A percentile compares a stretch with the other conserved stretches of the same genome.
Evolutionary conservation across 2,797 vertebrate species (phyloP).

Genomic region (Prunella strophiata): DNA sequence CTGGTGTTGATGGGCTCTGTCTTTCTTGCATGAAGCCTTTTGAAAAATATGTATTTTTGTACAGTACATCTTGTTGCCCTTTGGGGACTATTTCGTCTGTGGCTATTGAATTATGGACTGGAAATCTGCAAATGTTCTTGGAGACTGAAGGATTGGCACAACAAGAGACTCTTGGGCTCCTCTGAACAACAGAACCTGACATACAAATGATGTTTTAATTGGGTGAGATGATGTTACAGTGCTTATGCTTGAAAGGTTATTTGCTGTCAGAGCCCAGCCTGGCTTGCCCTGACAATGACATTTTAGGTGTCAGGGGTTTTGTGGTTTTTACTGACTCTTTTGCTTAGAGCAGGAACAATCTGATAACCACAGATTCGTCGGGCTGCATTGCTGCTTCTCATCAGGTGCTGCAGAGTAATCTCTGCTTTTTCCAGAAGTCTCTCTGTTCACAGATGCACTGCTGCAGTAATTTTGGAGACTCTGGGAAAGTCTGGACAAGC

Average conservation of each 20-base stretch:
- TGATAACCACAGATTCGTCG: not conserved
- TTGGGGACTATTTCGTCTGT: not conserved
- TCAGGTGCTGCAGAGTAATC: not conserved
- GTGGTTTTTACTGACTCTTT: not conserved
- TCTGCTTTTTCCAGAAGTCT: not conserved
- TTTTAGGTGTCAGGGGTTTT: not conserved
- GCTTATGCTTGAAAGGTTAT: not conserved
- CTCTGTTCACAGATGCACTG: not conserved
- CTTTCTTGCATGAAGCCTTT: not conserved
- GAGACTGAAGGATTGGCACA: not conserved
- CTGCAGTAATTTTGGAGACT: not conserved
- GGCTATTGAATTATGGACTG: slow-evolving; percentile 25
- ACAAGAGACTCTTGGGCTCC: not conserved
- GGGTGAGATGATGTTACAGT: not conserved
- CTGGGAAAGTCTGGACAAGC: not conserved
- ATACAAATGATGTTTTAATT: not conserved
- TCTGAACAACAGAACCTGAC: not conserved
- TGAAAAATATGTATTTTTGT: not conserved
- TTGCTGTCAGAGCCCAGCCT: not conserved
- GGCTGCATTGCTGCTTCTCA: not conserved
- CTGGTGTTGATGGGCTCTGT: not conserved
- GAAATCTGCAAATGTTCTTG: not conserved
- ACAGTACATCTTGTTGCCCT: not conserved
- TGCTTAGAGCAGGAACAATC: not conserved
- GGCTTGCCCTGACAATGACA: not conserved